Evolutionary conservation across 2,888 invertebrate genomes (phyloP).

Genomic region (Pammene aurita): DNA sequence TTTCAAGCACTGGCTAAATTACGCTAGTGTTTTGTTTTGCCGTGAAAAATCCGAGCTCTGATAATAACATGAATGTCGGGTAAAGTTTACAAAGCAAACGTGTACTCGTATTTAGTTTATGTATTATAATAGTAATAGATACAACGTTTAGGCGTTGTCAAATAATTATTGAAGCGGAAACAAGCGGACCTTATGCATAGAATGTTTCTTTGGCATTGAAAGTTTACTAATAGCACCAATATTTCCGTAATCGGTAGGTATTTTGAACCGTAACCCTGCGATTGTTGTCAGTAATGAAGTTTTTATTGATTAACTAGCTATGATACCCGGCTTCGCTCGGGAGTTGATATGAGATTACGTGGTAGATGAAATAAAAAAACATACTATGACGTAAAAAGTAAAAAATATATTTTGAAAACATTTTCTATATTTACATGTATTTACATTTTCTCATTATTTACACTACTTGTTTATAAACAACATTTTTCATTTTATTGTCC

Average conservation of each 20-base stretch:
- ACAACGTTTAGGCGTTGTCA: conserved; percentile 1
- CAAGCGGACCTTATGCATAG: neutral
- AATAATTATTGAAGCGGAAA: conserved; percentile 6
- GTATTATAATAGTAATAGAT: conserved; percentile 18
- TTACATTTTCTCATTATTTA: no score
- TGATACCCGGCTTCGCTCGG: no score
- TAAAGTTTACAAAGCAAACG: conserved; percentile 4
- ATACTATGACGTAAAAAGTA: no score
- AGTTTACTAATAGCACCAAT: neutral
- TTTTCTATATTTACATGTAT: no score
- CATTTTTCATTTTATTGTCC: no score
- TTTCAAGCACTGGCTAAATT: no score
- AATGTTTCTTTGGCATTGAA: neutral
- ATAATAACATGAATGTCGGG: neutral
- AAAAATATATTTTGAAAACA: no score
- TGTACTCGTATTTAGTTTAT: neutral
- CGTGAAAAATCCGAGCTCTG: no score
- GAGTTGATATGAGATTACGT: no score
- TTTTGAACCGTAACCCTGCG: neutral
- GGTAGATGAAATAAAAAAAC: no score
- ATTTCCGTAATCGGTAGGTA: neutral
- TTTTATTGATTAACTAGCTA: conserved; percentile 10
- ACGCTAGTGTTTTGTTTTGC: no score
- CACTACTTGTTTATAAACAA: no score
- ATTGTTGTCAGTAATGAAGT: conserved; percentile 1